A percentile compares a stretch with the other conserved stretches of the same genome.
Evolutionary conservation across 2,113 vertebrate species (phyloP).

Genomic region (Muntiacus muntjak): DNA sequence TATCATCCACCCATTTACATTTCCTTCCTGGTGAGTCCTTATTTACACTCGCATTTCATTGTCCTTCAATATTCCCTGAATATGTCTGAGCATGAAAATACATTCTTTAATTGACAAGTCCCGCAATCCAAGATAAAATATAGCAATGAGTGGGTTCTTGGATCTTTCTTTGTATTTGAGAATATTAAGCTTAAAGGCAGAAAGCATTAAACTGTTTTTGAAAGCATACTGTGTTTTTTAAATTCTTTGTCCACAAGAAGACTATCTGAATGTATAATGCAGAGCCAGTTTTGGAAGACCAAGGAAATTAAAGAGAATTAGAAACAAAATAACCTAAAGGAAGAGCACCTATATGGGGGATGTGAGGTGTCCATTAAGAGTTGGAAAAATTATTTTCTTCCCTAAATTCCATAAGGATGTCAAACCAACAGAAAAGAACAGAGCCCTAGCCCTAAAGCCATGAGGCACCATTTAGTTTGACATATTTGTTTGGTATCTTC

Average conservation of each 20-base stretch:
- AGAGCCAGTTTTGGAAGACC: background rate
- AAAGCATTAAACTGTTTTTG: background rate
- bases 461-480: background rate
- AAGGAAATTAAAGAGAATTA: background rate
- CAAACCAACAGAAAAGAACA: background rate
- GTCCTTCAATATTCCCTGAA: background rate
- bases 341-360: background rate
- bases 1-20: background rate
- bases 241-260: background rate
- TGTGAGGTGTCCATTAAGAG: background rate
- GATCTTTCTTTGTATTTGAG: slow-evolving; percentile 12
- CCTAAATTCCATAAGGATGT: background rate
- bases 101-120: background rate
- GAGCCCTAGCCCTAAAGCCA: background rate
- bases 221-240: background rate
- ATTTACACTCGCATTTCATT: background rate
- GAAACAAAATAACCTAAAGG: background rate
- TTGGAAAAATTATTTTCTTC: background rate
- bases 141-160: background rate
- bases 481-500: background rate
- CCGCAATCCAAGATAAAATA: slow-evolving; percentile 27
- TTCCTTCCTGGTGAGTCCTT: background rate
- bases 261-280: background rate
- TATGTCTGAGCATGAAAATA: background rate
- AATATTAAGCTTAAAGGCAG: slow-evolving; percentile 6